Evolutionary conservation across 2,797 vertebrate genomes (phyloP), one percentile per base, ranked within the genome.

Genomic region (Sebastes baramenuke): DNA sequence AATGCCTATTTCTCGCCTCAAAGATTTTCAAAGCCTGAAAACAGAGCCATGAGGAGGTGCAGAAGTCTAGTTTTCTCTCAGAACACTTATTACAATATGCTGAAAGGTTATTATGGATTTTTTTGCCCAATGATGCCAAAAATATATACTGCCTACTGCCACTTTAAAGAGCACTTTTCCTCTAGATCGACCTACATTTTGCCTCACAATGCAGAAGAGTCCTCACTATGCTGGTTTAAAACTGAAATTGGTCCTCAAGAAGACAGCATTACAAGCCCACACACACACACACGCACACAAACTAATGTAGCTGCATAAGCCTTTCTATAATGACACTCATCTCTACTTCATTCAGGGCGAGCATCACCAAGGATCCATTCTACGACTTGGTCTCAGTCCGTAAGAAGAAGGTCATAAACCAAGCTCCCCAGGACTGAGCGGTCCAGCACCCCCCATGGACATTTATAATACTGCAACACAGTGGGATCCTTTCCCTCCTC

Each of bases 361-460:
- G 98, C 68, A 98, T 99, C 91, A 97, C 97, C 69, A 97, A 97
- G 25, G 96, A 98, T 77, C 98, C 98, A 1, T 99, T 99, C 95
- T 99, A 98, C 8, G 98, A 99, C 89, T 91, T 99, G 79, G 95
- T 99, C n/a, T 96, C 97, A 3, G 92, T 97, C 22, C 95, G 97
- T 62, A 99, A 99, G 94, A 98, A 97, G 94, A 99, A 98, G 89
- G 96, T 98, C 34, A 96, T 97, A 89, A 96, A 90, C 89, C 94
- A 94, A 46, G 83, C 76, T 3, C 64, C 84, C 4, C 91, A 94
- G 49, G 93, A 96, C 62, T 95, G 88, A 90, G 42, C n/a, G 3
- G 11, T 6, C 29, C 25, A 24, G 24, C n/a, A 2, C 52, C 76
- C 58, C 34, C 16, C 6, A 9, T 77, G 81, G 77, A 86, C 4